Base-by-base conservation (phyloP, 2,888 invertebrate species). In the Clostera curtula region DNA sequence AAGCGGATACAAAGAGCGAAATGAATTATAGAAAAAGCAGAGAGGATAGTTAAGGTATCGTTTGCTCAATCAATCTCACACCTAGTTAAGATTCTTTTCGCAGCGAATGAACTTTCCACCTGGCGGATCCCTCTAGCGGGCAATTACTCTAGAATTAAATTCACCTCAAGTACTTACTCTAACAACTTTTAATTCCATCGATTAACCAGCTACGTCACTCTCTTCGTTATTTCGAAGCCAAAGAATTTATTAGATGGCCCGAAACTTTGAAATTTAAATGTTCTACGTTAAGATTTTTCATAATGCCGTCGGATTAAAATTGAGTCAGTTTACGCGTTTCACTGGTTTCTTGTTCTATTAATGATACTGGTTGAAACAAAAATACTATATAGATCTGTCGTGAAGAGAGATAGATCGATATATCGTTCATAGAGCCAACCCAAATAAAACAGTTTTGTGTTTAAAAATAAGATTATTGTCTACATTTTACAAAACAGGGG, bases 141-240 rank as follows among this genome's bases (percentile, higher is more conserved):
- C 29, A 30, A 40, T 49, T 38, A 36, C 21, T 36, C 25, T 34
- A 36, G 20, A 27, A 20, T 34, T 23, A 30, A 40, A 34, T 36
- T 34, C 18, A 35, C 30, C 19, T 13, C 11, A 31, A 39, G 33
- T 31, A 26, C 29, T 46, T 36, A 29, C 25, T 26, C 33, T 34
- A 29, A 53, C 29, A 44, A 44, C 38, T 50, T 53, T 50, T 40
- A 41, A 45, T 53, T 37, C 26, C 11, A 10, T 19, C 35, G 32
- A 48, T 45, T 51, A 42, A 32, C 27, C 31, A 29, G 27, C 22
- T 27, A 18, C 31, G 29, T 31, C 29, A 41, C 31, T 42, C 27
- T 19, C 24, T 34, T 30, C 31, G 26, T 17, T 34, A 35, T 38
- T 36, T 27, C 31, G 34, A 37, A 30, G 32, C 21, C 23, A 7